Evolutionary conservation across 2,888 invertebrate species (phyloP).

Genomic region (Deilephila elpenor): DNA sequence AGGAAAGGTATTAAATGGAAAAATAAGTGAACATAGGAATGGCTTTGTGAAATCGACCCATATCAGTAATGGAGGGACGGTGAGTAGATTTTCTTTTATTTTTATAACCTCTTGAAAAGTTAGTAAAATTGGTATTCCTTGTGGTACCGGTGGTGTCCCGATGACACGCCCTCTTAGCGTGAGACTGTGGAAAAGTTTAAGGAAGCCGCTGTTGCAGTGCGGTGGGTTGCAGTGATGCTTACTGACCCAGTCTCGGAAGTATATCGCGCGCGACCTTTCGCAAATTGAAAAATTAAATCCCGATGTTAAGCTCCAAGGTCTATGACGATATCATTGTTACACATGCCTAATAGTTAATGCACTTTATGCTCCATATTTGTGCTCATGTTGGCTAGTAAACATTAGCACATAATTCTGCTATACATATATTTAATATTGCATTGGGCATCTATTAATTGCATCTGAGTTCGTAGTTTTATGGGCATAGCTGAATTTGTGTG

Average conservation of each 20-base stretch:
- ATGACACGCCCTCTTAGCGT: conserved; percentile 32
- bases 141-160: conserved; percentile 28
- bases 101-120: conserved; percentile 41
- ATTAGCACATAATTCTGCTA: too few relatives aligned
- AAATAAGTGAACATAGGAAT: conserved; percentile 59
- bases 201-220: neutral
- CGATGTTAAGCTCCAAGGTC: neutral
- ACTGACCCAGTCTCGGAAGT: neutral
- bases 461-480: too few relatives aligned
- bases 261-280: neutral
- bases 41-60: conserved; percentile 59
- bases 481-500: too few relatives aligned
- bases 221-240: neutral
- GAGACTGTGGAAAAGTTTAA: neutral
- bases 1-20: conserved; percentile 59
- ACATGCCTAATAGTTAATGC: too few relatives aligned
- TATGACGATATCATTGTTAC: too few relatives aligned
- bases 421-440: too few relatives aligned
- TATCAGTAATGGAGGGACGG: conserved; percentile 60
- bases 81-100: conserved; percentile 62
- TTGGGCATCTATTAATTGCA: too few relatives aligned
- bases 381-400: too few relatives aligned
- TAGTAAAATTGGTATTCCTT: conserved; percentile 26
- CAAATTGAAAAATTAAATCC: conserved; percentile 22
- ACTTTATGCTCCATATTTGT: too few relatives aligned